Evolutionary conservation across 1,140 invertebrate genomes (phyloP).

Genomic region (Polypedilum pembai): DNA sequence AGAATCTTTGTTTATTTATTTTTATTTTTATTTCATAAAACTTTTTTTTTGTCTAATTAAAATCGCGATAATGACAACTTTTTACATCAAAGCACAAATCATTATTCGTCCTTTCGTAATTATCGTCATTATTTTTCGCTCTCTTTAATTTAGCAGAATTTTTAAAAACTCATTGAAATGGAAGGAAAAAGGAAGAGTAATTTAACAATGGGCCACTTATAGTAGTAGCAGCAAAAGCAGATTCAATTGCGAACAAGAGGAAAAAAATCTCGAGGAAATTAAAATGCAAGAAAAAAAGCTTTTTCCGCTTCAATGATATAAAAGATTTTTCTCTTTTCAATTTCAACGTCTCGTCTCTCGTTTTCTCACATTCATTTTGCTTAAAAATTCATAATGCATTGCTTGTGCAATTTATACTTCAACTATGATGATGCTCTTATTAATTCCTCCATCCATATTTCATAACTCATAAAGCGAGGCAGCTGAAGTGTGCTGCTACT

Average conservation of each 20-base stretch:
- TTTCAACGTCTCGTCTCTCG: background rate
- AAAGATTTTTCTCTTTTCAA: background rate
- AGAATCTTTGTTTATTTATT: too few relatives aligned
- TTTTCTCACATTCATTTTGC: too few relatives aligned
- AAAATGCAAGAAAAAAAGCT: conserved; percentile 6
- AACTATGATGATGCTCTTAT: background rate
- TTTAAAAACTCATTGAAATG: too few relatives aligned
- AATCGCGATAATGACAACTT: too few relatives aligned
- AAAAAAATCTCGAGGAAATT: background rate
- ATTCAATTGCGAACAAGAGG: background rate
- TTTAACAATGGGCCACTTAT: too few relatives aligned
- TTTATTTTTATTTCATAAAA: too few relatives aligned
- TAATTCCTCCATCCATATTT: conserved; percentile 4
- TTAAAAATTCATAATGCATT: background rate
- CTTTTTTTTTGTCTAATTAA: too few relatives aligned
- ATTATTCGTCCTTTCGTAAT: too few relatives aligned
- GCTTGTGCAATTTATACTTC: background rate
- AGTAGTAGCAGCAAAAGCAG: background rate
- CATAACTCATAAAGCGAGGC: background rate
- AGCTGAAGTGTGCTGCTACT: background rate
- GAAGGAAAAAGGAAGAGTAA: too few relatives aligned
- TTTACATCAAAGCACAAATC: too few relatives aligned
- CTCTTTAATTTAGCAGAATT: too few relatives aligned
- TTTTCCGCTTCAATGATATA: conserved; percentile 1
- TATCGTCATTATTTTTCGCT: too few relatives aligned